Percentiles rank a stretch among this genome's conserved stretches.
Conservation (phyloP, 2,797 vertebrate genomes). For the Acanthornis magna region DNA sequence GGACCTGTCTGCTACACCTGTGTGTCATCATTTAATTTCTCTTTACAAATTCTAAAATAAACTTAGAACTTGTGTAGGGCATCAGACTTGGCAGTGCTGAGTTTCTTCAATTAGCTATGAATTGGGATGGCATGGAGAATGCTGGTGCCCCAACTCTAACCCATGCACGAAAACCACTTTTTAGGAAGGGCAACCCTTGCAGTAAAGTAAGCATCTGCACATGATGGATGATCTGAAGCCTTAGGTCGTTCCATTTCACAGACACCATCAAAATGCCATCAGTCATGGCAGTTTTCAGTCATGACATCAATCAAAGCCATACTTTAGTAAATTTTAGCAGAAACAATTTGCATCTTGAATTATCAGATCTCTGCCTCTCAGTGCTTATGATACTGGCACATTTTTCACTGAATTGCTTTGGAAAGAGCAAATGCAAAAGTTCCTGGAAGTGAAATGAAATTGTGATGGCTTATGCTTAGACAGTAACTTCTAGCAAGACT, state of each 20-base stretch:
- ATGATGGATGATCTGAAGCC: slow-evolving; percentile 10
- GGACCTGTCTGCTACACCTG: rapidly evolving
- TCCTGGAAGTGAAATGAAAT: background rate
- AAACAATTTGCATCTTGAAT: slow-evolving; percentile 14
- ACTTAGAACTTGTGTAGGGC: background rate
- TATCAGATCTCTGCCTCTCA: background rate
- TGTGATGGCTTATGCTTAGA: background rate
- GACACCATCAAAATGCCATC: background rate
- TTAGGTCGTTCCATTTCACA: slow-evolving; percentile 18
- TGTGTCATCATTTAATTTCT: background rate
- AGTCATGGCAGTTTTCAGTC: background rate
- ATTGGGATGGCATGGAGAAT: background rate
- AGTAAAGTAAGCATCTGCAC: background rate
- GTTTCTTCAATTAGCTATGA: background rate
- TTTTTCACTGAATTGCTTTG: slow-evolving; percentile 13
- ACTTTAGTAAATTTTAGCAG: slow-evolving; percentile 25
- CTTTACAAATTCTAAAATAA: background rate
- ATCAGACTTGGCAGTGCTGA: background rate
- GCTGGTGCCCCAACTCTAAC: background rate
- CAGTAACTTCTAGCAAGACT: background rate
- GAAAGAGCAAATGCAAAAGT: background rate
- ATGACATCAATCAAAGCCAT: background rate
- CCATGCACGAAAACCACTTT: background rate
- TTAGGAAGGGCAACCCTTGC: background rate
- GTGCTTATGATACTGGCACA: background rate